These are phyloP conservation scores for Urocyon cinereoargenteus DNA, from an alignment of 2,797 vertebrate genomes.

Conservation along the genomic window DNA sequence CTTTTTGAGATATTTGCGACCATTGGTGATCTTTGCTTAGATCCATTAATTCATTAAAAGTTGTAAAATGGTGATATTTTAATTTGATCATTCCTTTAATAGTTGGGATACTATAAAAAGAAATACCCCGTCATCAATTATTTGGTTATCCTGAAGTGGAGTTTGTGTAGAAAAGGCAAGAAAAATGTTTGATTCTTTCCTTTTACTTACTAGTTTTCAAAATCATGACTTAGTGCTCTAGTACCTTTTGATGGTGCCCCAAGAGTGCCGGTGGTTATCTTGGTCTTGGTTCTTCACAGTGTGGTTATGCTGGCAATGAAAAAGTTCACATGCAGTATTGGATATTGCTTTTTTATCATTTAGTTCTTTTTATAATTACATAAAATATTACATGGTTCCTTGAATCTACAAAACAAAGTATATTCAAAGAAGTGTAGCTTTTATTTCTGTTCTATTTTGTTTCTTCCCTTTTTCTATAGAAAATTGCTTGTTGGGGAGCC, in stretches of 20 bases:
- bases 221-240: neutral
- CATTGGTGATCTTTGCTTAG: neutral
- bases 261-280: neutral
- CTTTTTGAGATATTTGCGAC: neutral
- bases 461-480: neutral
- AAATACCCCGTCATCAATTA: neutral
- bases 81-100: slow-evolving; percentile 3
- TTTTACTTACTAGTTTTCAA: neutral
- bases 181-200: neutral
- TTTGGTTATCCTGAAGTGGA: neutral
- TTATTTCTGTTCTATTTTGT: neutral
- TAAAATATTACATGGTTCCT: neutral
- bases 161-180: neutral
- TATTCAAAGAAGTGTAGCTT: neutral
- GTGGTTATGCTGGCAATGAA: neutral
- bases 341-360: neutral
- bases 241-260: neutral
- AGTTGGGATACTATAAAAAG: neutral
- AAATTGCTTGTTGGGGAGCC: neutral
- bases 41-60: neutral
- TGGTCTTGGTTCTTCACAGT: neutral
- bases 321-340: neutral
- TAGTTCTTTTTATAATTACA: neutral
- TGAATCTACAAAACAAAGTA: neutral
- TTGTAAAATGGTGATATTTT: neutral